These are phyloP conservation scores for Avahi laniger DNA, from an alignment of 2,797 vertebrate species.

Conservation along the genomic window DNA sequence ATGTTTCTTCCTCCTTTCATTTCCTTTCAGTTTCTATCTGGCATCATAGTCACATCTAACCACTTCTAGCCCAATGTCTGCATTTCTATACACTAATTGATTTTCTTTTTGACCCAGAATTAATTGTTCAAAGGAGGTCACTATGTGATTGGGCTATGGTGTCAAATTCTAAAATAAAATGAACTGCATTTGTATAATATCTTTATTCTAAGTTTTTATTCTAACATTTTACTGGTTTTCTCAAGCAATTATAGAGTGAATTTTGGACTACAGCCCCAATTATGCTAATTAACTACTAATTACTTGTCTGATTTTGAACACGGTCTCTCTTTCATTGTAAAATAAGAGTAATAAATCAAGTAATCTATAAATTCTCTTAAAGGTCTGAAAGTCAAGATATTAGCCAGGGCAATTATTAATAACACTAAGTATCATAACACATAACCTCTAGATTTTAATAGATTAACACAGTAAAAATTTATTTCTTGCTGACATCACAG, in stretches of 20 bases:
- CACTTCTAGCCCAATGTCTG: not conserved
- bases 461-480: not conserved
- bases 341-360: not conserved
- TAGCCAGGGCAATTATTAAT: not conserved
- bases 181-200: not conserved
- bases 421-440: not conserved
- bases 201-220: not conserved
- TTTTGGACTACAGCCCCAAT: not conserved
- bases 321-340: not conserved
- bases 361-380: not conserved
- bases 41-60: not conserved
- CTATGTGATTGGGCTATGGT: not conserved
- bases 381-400: not conserved
- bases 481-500: not conserved
- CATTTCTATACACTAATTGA: not conserved
- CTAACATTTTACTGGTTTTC: not conserved
- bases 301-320: not conserved
- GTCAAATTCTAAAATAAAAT: not conserved
- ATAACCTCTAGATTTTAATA: not conserved
- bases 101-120: not conserved
- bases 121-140: constrained; percentile 9
- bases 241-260: not conserved
- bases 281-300: not conserved
- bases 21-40: not conserved
- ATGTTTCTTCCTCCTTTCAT: not conserved